A percentile compares a stretch with the other conserved stretches of the same genome.
Evolutionary conservation across 2,888 invertebrate genomes (phyloP).

Genomic region (Cenopis cana): DNA sequence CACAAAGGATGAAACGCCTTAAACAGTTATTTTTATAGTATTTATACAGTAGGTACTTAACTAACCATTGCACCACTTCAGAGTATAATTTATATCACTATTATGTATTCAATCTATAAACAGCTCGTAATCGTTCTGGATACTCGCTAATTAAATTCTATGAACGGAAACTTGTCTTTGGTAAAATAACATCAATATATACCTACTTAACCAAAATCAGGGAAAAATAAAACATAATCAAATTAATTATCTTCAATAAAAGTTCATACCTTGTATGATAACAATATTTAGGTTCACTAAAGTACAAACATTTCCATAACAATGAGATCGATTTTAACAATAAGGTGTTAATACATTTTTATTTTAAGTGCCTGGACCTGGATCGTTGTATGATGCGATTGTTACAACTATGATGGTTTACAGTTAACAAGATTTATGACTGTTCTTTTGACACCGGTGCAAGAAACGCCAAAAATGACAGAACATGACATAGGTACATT

Average conservation of each 20-base stretch:
- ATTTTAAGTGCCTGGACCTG: slow-evolving; percentile 66
- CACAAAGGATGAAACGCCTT: slow-evolving; percentile 60
- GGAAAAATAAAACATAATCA: slow-evolving; percentile 62
- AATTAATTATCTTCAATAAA: slow-evolving; percentile 64
- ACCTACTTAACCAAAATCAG: slow-evolving; percentile 62
- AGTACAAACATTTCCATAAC: slow-evolving; percentile 78
- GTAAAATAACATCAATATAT: slow-evolving; percentile 71
- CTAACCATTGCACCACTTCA: slow-evolving; percentile 80
- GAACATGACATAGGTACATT: too few relatives aligned
- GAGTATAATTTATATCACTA: slow-evolving; percentile 71
- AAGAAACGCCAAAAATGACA: too few relatives aligned
- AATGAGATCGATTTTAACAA: slow-evolving; percentile 83
- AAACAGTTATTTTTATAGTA: slow-evolving; percentile 59
- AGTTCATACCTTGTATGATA: slow-evolving; percentile 85
- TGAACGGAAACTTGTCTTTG: slow-evolving; percentile 80
- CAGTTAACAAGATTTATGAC: too few relatives aligned
- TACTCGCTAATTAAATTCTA: slow-evolving; percentile 60
- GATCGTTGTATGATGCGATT: slow-evolving; percentile 67
- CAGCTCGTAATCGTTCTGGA: slow-evolving; percentile 55
- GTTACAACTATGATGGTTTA: slow-evolving; percentile 31
- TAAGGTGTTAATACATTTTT: slow-evolving; percentile 54
- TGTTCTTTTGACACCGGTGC: too few relatives aligned
- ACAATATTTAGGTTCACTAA: slow-evolving; percentile 77
- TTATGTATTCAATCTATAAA: slow-evolving; percentile 55
- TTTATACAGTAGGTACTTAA: slow-evolving; percentile 68